Evolutionary conservation across 2,113 vertebrate species (phyloP).

Genomic region (Lates calcarifer): DNA sequence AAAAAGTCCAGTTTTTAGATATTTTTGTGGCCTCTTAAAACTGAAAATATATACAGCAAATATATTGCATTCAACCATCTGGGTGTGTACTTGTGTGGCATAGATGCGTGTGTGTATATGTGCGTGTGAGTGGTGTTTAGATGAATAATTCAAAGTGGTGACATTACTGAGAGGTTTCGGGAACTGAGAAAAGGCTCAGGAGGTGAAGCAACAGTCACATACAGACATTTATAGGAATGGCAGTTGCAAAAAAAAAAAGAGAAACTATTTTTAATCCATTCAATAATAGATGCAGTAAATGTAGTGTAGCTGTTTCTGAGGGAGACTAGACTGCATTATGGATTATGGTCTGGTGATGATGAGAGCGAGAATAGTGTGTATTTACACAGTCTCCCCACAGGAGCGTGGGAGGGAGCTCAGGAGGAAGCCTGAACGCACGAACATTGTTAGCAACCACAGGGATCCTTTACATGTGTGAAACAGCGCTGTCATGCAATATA

Average conservation of each 20-base stretch:
- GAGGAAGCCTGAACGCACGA: constrained; percentile 62
- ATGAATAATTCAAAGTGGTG: constrained; percentile 75
- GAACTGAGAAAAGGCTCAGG: constrained; percentile 32
- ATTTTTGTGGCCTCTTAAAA: constrained; percentile 2
- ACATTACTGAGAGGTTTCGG: constrained; percentile 56
- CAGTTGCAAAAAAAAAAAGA: constrained; percentile 26
- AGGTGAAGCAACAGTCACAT: constrained; percentile 37
- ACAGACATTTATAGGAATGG: constrained; percentile 35
- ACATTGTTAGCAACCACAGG: constrained; percentile 60
- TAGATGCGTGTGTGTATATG: constrained; percentile 15
- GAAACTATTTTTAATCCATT: constrained; percentile 62
- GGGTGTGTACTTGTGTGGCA: constrained; percentile 23
- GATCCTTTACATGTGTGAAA: constrained; percentile 59
- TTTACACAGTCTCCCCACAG: constrained; percentile 74
- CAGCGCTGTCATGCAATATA: constrained; percentile 51
- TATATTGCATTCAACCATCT: constrained; percentile 22
- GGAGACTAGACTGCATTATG: constrained; percentile 73
- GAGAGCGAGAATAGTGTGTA: constrained; percentile 69
- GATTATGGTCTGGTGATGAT: constrained; percentile 69
- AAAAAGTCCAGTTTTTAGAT: not conserved
- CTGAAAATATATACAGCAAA: constrained; percentile 7
- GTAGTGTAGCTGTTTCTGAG: constrained; percentile 60
- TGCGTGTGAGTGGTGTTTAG: constrained; percentile 6
- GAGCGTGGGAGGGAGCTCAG: constrained; percentile 69
- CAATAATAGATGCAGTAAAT: constrained; percentile 75